Base-by-base conservation (phyloP, 2,113 vertebrate species). In the Scomber colias region DNA sequence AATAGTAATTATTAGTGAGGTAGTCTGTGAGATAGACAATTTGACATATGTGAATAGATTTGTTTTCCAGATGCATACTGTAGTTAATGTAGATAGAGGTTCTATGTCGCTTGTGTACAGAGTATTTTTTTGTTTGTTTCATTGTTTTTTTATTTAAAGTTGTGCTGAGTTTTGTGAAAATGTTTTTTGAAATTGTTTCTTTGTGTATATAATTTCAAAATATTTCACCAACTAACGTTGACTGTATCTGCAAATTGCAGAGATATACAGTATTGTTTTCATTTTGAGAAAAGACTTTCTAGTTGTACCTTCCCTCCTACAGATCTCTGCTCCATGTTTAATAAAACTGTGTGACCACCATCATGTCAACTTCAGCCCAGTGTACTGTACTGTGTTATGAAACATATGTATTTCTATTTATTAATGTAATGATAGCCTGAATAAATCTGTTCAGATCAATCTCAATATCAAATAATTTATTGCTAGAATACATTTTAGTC, bases 231-330 rank as follows among this genome's bases (percentile, higher is more conserved):
- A 82, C 40, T 86, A 83, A 92, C 84, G 79, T 78, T 78, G 94
- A 95, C 87, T 71, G 90, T 90, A 84, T 95, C 94, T 96, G 95
- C 93, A 92, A 92, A 93, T 95, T 92, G 93, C 93, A 95, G 96
- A 96, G 86, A 91, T 64, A 90, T 87, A 74, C 71, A 50, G 55
- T 70, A 21, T 71, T 78, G 53, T 84, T 87, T 88, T 83, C 35
- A 60, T 83, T 91, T 74, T 75, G 44, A 71, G 67, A 86, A 71
- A 74, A 79, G 64, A 75, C 48, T 70, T 35, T 62, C 14, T 48
- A 71, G 61, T 48, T 55, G 70, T 70, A 65, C 30, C 48, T 71
- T 64, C 27, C 12, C 14, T 59, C 76, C 0, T 73, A 46, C 90
- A 85, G 92, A 83, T 86, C 89, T 92, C 90, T 86, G 91, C 83